Conservation (phyloP, 2,113 vertebrate genomes). For the Pseudonaja textilis region DNA sequence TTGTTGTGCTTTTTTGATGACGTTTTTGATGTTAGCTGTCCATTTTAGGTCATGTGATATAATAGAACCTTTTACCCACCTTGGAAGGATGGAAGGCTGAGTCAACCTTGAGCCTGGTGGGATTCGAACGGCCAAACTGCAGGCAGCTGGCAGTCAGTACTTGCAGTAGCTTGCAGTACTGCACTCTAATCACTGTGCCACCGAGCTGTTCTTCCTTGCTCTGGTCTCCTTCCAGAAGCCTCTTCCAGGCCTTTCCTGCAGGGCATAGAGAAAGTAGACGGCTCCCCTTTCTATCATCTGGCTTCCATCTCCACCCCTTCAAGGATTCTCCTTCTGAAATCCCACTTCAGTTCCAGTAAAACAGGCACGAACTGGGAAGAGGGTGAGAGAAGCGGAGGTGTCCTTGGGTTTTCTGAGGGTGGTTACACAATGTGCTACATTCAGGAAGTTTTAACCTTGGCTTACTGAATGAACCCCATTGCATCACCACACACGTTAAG, state of each 20-base stretch:
- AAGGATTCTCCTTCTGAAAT: background rate
- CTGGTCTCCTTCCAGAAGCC: background rate
- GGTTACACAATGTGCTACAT: background rate
- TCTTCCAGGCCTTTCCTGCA: background rate
- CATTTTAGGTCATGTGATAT: no score
- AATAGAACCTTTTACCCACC: no score
- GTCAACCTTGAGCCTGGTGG: no score
- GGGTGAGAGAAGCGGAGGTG: background rate
- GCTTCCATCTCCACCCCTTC: background rate
- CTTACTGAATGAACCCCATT: background rate
- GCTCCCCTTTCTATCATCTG: background rate
- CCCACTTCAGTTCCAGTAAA: background rate
- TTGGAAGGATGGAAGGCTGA: no score
- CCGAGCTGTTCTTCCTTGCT: background rate
- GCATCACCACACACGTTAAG: background rate
- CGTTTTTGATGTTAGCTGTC: no score
- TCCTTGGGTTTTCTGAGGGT: background rate
- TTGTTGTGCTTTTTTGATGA: no score
- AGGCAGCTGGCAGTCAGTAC: no score
- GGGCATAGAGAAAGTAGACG: no score
- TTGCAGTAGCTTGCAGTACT: no score
- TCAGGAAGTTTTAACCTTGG: background rate
- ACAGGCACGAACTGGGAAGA: background rate
- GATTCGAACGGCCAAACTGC: no score
- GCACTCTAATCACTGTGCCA: no score